Evolutionary conservation across 2,888 invertebrate genomes (phyloP), one percentile per base, ranked within the genome.

Genomic region (Periphyllus acericola): DNA sequence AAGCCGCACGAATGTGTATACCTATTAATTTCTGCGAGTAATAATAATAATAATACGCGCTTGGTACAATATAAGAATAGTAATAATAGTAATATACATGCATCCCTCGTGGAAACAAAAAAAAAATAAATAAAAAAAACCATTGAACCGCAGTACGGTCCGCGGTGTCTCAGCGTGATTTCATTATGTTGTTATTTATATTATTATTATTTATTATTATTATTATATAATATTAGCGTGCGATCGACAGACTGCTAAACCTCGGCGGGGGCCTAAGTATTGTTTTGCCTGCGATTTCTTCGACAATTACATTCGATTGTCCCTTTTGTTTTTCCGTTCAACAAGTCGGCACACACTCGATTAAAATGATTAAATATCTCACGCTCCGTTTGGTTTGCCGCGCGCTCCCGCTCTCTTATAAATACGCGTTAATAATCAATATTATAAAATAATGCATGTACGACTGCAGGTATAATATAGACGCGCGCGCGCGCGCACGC

Each of bases 281-380:
- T 87, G 86, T 87, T 87, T 80, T 34, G 32, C 29, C 72, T 6
- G 72, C n/a, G 72, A 87, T 87, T 87, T 72, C 55, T 80, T 80
- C 86, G 80, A 74, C 86, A 80, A 87, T 66, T 19, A 66, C 60
- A 74, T 87, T 87, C 80, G 72, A 87, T 80, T 87, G 86, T 80
- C 80, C 72, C 80, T 87, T 87, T 87, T 87, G 86, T 87, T 87
- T 79, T 74, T 71, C 34, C 68, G 85, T 80, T 87, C 86, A 87
- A 87, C 86, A 87, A 87, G 86, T 80, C 55, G 78, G 72, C 60
- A 40, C 72, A 74, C 79, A 55, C 80, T 86, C 80, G 86, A 86
- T 86, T 80, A 79, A 74, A 76, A 76, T 84, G 76, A 84, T 84
- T 76, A 66, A 84, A 84, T 80, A 80, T 87, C 86, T 87, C 86